Evolutionary conservation across 2,113 vertebrate species (phyloP).

Genomic region (Serinus canaria): DNA sequence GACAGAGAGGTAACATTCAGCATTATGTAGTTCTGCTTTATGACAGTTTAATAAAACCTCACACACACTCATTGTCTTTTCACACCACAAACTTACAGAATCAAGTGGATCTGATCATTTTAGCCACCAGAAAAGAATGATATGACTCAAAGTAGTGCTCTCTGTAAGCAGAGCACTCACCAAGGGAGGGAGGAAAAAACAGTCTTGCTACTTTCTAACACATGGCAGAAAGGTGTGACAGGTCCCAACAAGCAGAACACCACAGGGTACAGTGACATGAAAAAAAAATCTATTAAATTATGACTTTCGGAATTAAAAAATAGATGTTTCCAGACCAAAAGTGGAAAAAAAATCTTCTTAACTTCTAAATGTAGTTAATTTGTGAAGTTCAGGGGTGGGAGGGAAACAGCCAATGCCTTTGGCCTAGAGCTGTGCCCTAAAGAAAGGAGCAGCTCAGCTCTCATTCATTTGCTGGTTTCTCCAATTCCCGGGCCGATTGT

Average conservation of each 20-base stretch:
- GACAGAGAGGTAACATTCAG: neutral
- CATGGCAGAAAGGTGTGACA: neutral
- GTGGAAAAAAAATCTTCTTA: fast-evolving
- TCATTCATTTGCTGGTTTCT: neutral
- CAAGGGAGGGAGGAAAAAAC: neutral
- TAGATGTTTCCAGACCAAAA: neutral
- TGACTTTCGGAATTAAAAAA: neutral
- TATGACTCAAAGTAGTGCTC: neutral
- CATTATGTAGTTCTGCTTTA: neutral
- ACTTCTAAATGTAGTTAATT: neutral
- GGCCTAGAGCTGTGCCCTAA: neutral
- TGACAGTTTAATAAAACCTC: neutral
- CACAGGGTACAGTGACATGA: neutral
- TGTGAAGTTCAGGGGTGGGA: neutral
- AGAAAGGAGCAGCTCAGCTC: neutral
- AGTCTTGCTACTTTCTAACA: neutral
- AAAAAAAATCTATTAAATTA: neutral
- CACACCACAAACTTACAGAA: neutral
- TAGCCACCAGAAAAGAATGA: neutral
- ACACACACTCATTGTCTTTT: neutral
- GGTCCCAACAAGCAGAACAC: neutral
- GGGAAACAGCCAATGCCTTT: neutral
- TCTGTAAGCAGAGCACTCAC: neutral
- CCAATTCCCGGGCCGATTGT: neutral
- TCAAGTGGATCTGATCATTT: neutral